phyloP scores from a whole-genome alignment of 2,888 invertebrate species.

The Pherbina coryleti region DNA sequence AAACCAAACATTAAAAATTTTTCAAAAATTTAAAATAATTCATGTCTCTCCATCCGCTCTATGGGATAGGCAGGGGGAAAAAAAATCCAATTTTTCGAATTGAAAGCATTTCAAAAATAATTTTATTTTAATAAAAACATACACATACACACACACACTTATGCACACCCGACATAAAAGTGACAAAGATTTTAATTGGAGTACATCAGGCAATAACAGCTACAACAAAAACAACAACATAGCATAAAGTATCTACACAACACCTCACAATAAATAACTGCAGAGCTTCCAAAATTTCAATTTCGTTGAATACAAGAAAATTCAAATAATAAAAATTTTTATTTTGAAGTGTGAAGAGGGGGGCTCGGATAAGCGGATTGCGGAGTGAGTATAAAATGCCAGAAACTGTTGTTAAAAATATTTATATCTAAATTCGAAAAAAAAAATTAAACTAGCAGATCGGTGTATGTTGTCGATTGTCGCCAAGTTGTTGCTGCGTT shows the following conservation, averaged over 20 bases:
- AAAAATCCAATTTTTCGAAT: no score
- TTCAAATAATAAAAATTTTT: not conserved
- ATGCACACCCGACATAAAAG: not conserved
- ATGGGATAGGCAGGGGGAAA: no score
- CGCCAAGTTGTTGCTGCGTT: no score
- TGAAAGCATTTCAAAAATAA: not conserved
- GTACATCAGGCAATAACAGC: not conserved
- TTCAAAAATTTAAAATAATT: no score
- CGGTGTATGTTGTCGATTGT: no score
- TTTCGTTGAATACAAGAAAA: not conserved
- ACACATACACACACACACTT: not conserved
- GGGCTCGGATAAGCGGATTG: no score
- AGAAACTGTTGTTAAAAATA: constrained; percentile 3
- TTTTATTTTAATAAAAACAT: not conserved
- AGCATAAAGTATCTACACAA: not conserved
- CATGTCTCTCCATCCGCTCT: no score
- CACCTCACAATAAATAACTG: not conserved
- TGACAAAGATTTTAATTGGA: constrained; percentile 3
- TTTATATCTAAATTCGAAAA: not conserved
- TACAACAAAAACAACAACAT: not conserved
- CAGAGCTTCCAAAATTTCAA: not conserved
- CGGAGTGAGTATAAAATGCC: not conserved
- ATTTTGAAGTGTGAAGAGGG: not conserved
- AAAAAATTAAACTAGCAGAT: not conserved
- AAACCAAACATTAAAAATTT: no score